Percentiles rank a stretch among this genome's conserved stretches.
phyloP scores from a whole-genome alignment of 1,140 invertebrate species.

The Fopius arisanus region DNA sequence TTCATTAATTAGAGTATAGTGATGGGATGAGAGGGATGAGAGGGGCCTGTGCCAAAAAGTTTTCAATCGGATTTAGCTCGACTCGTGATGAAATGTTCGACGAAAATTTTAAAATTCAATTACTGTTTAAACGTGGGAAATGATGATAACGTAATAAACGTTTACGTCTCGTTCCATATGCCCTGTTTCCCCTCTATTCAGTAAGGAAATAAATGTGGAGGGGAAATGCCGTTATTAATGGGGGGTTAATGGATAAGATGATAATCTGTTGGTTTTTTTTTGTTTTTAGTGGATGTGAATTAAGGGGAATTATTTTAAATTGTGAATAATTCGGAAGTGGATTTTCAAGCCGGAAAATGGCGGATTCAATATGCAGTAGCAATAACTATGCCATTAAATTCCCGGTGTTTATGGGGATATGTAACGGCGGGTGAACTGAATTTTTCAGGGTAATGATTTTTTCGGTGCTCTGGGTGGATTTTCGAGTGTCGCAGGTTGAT shows the following conservation, averaged over 20 bases:
- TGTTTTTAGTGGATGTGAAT: no score
- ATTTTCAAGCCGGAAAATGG: background rate
- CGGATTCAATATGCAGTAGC: no score
- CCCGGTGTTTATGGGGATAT: no score
- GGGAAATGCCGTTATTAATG: background rate
- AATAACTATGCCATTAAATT: no score
- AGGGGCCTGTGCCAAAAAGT: background rate
- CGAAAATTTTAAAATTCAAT: conserved; percentile 12
- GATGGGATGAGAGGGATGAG: background rate
- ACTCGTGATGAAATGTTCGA: conserved; percentile 9
- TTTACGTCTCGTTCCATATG: background rate
- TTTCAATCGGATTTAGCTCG: conserved; percentile 5
- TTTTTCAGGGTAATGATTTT: no score
- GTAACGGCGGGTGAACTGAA: no score
- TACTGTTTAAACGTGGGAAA: conserved; percentile 4
- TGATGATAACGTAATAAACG: conserved; percentile 15
- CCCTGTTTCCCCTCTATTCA: background rate
- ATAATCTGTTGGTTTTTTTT: background rate
- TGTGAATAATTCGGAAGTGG: no score
- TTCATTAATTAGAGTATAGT: conserved; percentile 6
- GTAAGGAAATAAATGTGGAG: background rate
- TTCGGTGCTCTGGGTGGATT: no score
- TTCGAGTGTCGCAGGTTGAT: no score
- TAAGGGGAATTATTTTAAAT: no score
- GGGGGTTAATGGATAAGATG: background rate